Evolutionary conservation across 2,113 vertebrate species (phyloP).

Genomic region (Lepus americanus): DNA sequence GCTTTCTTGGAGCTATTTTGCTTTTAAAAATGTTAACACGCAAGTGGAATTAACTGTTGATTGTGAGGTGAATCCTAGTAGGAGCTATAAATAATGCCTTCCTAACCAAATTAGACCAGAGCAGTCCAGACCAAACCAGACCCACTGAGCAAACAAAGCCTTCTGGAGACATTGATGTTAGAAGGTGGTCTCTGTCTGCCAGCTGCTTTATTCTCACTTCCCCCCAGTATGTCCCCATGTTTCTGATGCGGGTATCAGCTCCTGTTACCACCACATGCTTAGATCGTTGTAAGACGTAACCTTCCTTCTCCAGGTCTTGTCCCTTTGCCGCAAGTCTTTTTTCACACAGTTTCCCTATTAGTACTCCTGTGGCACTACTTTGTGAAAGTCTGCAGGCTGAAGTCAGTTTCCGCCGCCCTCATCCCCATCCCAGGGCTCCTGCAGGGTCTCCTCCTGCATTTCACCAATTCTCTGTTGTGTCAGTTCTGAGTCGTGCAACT

Average conservation of each 20-base stretch:
- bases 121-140: neutral
- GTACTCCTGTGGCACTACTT: neutral
- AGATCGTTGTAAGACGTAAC: neutral
- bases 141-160: neutral
- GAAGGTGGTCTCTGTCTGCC: neutral
- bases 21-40: slow-evolving; percentile 3
- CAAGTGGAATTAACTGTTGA: neutral
- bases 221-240: neutral
- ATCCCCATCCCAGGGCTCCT: neutral
- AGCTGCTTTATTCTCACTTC: neutral
- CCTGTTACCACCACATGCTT: accelerated
- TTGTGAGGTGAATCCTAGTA: neutral
- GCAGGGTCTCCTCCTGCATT: neutral
- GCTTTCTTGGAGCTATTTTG: slow-evolving; percentile 25
- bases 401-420: neutral
- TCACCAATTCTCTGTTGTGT: neutral
- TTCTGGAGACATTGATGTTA: neutral
- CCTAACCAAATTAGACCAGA: neutral
- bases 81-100: neutral
- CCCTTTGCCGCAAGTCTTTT: neutral
- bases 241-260: neutral
- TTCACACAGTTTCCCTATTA: neutral
- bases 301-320: neutral
- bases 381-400: neutral
- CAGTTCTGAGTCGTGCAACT: accelerated